Conservation (phyloP, 2,888 invertebrate genomes). For the Nebria salina region DNA sequence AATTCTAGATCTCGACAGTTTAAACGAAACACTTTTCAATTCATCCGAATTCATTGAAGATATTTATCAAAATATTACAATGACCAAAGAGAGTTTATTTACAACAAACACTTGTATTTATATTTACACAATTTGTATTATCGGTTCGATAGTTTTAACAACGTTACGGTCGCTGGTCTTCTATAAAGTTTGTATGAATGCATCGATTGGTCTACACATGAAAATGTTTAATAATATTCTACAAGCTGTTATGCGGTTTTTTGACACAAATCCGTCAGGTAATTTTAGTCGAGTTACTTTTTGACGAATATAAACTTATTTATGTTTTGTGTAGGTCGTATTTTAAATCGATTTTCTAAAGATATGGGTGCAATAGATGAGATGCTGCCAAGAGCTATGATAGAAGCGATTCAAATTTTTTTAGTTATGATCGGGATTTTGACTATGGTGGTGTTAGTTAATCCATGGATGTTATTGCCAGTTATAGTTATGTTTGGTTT, state of each 20-base stretch:
- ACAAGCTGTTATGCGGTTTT: slow-evolving; percentile 81
- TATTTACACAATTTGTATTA: slow-evolving; percentile 70
- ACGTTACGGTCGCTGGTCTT: slow-evolving; percentile 75
- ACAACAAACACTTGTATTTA: slow-evolving; percentile 60
- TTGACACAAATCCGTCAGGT: slow-evolving; percentile 85
- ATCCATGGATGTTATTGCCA: slow-evolving; percentile 73
- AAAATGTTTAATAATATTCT: slow-evolving; percentile 80
- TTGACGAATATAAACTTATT: slow-evolving; percentile 12
- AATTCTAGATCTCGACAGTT: not conserved
- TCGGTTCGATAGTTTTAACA: slow-evolving; percentile 69
- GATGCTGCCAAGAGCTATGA: slow-evolving; percentile 71
- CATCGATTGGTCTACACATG: slow-evolving; percentile 79
- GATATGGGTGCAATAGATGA: slow-evolving; percentile 85
- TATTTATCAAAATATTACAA: slow-evolving; percentile 20
- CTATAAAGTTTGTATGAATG: slow-evolving; percentile 78
- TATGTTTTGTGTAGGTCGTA: slow-evolving; percentile 67
- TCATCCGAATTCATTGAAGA: slow-evolving; percentile 11
- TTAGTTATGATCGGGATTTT: slow-evolving; percentile 78
- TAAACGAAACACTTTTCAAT: not conserved
- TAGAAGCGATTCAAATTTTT: slow-evolving; percentile 73
- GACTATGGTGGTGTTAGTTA: slow-evolving; percentile 75
- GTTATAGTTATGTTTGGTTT: slow-evolving; percentile 70
- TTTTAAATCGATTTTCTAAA: slow-evolving; percentile 86
- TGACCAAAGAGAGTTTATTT: slow-evolving; percentile 18
- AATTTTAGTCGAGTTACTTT: slow-evolving; percentile 54